Percentiles rank a stretch among this genome's conserved stretches.
phyloP scores from a whole-genome alignment of 2,888 invertebrate genomes.

The Phrixothrix hirtus region DNA sequence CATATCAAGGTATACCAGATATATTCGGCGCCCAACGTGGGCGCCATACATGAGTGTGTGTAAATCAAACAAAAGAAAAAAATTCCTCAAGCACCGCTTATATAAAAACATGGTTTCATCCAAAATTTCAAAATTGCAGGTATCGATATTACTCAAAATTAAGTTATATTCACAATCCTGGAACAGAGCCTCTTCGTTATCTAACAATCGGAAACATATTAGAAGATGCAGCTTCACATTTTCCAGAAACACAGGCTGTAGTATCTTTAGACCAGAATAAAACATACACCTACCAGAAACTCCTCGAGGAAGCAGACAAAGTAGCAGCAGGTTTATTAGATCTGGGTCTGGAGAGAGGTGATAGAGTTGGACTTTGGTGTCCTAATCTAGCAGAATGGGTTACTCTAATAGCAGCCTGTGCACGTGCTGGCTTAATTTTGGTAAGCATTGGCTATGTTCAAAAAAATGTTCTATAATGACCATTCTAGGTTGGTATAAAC shows the following conservation, averaged over 20 bases:
- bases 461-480: no score
- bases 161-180: constrained; percentile 62
- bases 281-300: constrained; percentile 59
- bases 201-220: constrained; percentile 64
- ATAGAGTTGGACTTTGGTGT: constrained; percentile 78
- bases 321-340: constrained; percentile 70
- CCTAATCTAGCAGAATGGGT: constrained; percentile 81
- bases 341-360: constrained; percentile 72
- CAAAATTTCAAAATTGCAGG: no score
- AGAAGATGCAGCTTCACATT: constrained; percentile 58
- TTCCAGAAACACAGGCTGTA: constrained; percentile 62
- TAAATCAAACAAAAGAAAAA: no score
- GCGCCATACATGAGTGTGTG: no score
- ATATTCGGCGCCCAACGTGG: no score
- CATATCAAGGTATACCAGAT: no score
- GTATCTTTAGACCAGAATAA: constrained; percentile 61
- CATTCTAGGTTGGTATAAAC: constrained; percentile 71
- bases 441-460: constrained; percentile 57
- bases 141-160: no score
- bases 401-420: constrained; percentile 69
- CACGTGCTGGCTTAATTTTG: constrained; percentile 71
- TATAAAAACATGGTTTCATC: no score
- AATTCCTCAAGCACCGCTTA: no score
- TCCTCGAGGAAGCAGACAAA: constrained; percentile 63
- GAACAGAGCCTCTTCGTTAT: constrained; percentile 58